Conservation (phyloP, 2,797 vertebrate species). For the Vireo griseus region DNA sequence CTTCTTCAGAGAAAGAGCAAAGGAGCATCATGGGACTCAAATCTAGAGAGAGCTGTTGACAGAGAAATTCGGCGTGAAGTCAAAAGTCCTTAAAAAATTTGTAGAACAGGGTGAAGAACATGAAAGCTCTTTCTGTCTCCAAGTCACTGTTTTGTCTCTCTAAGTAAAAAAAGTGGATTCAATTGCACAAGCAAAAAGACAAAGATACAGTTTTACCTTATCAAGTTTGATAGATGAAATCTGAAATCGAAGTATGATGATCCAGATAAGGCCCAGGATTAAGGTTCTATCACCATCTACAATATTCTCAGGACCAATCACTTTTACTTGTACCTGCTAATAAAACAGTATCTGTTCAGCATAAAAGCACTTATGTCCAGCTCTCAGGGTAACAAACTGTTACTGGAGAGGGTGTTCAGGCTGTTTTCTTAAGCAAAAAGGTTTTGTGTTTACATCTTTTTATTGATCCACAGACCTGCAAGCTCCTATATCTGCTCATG, state of each 20-base stretch:
- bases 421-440: not conserved
- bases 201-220: conserved; percentile 71
- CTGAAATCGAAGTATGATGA: conserved; percentile 93
- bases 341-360: not conserved
- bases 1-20: not conserved
- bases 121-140: not conserved
- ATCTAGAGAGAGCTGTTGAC: too few species aligned
- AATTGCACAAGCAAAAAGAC: not conserved
- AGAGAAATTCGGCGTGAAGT: not conserved
- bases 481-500: not conserved
- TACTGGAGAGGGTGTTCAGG: not conserved
- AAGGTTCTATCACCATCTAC: conserved; percentile 89
- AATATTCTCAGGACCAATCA: conserved; percentile 90
- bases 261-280: conserved; percentile 91
- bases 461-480: not conserved
- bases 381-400: not conserved
- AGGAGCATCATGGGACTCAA: not conserved
- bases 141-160: not conserved
- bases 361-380: not conserved
- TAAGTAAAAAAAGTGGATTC: not conserved
- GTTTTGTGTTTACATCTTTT: not conserved
- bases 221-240: conserved; percentile 85
- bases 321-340: conserved; percentile 83
- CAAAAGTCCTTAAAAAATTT: not conserved
- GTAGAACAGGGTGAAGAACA: not conserved